Percentiles rank a stretch among this genome's conserved stretches.
Evolutionary conservation across 2,113 vertebrate genomes (phyloP).

Genomic region (Hydropotes inermis): DNA sequence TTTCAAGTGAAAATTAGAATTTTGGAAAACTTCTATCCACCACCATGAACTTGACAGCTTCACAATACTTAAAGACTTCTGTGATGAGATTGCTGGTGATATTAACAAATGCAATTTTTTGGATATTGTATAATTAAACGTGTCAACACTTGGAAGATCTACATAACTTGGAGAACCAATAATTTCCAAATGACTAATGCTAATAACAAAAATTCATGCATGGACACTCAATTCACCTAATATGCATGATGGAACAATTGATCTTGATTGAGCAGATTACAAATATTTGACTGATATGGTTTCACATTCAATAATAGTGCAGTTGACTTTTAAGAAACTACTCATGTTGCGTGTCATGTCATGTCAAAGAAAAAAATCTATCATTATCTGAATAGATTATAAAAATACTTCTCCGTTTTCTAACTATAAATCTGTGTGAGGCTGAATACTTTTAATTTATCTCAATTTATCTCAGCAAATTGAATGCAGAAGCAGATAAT

Average conservation of each 20-base stretch:
- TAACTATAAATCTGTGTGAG: not conserved
- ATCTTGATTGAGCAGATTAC: not conserved
- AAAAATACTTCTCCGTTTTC: not conserved
- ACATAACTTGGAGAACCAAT: not conserved
- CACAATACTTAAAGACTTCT: slow-evolving; percentile 20
- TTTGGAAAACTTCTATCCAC: slow-evolving; percentile 53
- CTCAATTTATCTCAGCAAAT: not conserved
- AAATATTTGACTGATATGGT: not conserved
- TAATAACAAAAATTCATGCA: not conserved
- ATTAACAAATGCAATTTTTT: slow-evolving; percentile 50
- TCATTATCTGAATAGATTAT: not conserved
- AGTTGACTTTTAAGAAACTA: not conserved
- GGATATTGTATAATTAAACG: slow-evolving; percentile 38
- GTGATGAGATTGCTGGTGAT: slow-evolving; percentile 18
- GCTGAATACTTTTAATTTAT: not conserved
- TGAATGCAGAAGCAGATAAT: not conserved
- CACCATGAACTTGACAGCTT: slow-evolving; percentile 49
- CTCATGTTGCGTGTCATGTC: not conserved
- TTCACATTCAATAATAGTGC: not conserved
- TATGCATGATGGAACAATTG: not conserved
- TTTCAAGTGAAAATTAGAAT: slow-evolving; percentile 67
- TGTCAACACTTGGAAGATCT: slow-evolving; percentile 38
- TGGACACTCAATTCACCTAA: not conserved
- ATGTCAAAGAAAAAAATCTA: slow-evolving; percentile 16
- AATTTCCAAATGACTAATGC: slow-evolving; percentile 30